Conservation (phyloP, 2,797 vertebrate species). For the Trichosurus vulpecula region DNA sequence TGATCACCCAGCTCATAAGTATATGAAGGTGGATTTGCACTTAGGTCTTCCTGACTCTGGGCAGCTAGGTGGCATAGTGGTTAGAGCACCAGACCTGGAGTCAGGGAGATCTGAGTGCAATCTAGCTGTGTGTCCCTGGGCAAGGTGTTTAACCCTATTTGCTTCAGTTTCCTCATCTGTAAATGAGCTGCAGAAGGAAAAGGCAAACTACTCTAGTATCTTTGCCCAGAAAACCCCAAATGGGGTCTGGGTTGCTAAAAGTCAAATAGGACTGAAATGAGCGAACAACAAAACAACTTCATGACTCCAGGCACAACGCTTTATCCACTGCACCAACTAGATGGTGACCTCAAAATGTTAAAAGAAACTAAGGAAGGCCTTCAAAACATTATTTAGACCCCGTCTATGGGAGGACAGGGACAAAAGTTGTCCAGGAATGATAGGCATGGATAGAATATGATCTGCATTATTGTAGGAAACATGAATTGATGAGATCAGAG, state of each 20-base stretch:
- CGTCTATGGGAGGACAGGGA: neutral
- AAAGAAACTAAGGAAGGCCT: neutral
- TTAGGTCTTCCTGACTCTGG: neutral
- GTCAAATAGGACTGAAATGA: neutral
- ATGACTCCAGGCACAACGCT: neutral
- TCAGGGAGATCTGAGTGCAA: neutral
- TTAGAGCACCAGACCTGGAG: neutral
- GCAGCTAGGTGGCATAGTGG: neutral
- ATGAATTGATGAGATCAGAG: neutral
- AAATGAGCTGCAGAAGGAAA: neutral
- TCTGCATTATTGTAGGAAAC: neutral
- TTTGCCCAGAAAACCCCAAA: neutral
- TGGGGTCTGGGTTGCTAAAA: fast-evolving
- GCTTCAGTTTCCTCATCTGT: neutral
- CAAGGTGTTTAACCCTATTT: too few relatives aligned
- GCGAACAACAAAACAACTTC: neutral
- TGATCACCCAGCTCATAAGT: neutral
- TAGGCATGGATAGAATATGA: neutral
- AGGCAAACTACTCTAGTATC: neutral
- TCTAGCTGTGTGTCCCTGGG: neutral
- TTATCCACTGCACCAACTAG: neutral
- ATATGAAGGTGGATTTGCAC: neutral
- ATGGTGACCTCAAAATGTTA: neutral
- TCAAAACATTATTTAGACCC: neutral
- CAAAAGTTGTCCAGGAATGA: neutral